These are phyloP conservation scores for Martes flavigula DNA, from an alignment of 2,797 vertebrate species.

Conservation along the genomic window DNA sequence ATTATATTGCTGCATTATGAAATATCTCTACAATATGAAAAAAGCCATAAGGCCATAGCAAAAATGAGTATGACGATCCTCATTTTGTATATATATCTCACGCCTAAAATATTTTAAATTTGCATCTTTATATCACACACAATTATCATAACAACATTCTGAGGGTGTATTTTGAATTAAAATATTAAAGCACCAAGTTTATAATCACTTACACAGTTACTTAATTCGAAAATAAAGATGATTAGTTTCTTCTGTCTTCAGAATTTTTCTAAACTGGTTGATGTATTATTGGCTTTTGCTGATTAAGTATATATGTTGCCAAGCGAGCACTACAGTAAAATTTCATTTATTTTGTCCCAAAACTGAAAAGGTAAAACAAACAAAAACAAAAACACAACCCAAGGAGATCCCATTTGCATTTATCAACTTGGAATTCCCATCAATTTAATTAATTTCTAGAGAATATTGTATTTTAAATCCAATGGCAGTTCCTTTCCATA, in stretches of 20 bases:
- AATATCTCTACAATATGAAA: not conserved
- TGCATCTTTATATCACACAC: not conserved
- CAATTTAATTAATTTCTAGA: not conserved
- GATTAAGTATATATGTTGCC: not conserved
- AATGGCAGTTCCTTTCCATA: not conserved
- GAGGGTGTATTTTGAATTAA: constrained; percentile 9
- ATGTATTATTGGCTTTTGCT: constrained; percentile 36
- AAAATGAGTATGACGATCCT: not conserved
- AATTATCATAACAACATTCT: constrained; percentile 6
- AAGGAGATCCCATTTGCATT: not conserved
- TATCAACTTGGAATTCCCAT: constrained; percentile 8
- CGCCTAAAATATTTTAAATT: not conserved
- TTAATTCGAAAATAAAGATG: not conserved
- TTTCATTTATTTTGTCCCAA: not conserved
- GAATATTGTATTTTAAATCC: not conserved
- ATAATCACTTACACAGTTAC: constrained; percentile 21
- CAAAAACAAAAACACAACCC: not conserved
- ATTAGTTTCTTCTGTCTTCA: not conserved
- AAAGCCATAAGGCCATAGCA: not conserved
- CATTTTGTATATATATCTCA: not conserved
- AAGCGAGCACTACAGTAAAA: not conserved
- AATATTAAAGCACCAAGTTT: not conserved
- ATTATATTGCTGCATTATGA: not conserved
- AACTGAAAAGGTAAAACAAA: constrained; percentile 1
- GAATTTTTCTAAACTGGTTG: constrained; percentile 33